These are phyloP conservation scores for Clarias batrachus DNA, from an alignment of 2,113 vertebrate species.

Conservation along the genomic window DNA sequence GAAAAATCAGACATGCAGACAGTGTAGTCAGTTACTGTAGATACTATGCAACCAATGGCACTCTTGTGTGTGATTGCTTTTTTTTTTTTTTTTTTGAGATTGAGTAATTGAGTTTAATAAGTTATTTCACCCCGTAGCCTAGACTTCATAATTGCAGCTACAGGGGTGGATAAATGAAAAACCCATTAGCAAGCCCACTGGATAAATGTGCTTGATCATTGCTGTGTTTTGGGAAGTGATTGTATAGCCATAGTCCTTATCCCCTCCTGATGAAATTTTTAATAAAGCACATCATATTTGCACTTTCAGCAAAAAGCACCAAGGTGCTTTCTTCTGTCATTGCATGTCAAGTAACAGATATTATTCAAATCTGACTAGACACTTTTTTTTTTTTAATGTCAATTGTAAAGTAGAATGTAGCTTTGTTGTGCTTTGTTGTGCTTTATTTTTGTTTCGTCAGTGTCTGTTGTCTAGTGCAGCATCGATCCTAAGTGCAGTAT, in stretches of 20 bases:
- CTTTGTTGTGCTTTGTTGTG: not conserved
- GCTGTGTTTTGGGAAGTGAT: not conserved
- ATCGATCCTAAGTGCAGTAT: not conserved
- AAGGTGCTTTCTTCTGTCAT: not conserved
- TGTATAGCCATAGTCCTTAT: not conserved
- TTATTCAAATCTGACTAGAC: not conserved
- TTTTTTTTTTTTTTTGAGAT: not conserved
- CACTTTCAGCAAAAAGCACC: not conserved
- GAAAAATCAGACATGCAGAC: not conserved
- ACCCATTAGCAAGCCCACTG: not conserved
- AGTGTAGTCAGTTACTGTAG: slow-evolving; percentile 51
- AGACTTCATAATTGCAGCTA: slow-evolving; percentile 5
- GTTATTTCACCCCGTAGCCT: not conserved
- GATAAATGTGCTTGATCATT: not conserved
- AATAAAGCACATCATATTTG: not conserved
- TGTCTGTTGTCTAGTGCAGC: not conserved
- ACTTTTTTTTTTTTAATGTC: not conserved
- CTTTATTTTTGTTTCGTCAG: not conserved
- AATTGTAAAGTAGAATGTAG: not conserved
- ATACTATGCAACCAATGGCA: not conserved
- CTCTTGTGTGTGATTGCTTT: not conserved
- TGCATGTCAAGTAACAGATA: not conserved
- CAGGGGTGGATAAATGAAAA: slow-evolving; percentile 7
- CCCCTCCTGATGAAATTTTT: not conserved
- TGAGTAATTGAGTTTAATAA: not conserved